phyloP scores from a whole-genome alignment of 2,797 vertebrate species.

The Apogon talboti region DNA sequence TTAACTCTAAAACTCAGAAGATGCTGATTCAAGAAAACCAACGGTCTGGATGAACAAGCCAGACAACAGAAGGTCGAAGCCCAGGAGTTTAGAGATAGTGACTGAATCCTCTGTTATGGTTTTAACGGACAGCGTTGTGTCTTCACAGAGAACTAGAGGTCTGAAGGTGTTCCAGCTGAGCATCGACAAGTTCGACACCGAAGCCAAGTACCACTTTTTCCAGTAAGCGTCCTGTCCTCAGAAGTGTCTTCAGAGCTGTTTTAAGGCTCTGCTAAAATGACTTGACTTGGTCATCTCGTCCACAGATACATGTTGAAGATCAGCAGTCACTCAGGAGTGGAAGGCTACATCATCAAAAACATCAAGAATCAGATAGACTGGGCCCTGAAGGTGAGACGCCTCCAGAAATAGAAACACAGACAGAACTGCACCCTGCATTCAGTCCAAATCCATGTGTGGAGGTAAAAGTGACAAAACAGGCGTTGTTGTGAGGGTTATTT shows the following conservation, averaged over 20 bases:
- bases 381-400: conserved; percentile 87
- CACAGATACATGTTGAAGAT: conserved; percentile 91
- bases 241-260: neutral
- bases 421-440: no score
- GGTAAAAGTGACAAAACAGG: no score
- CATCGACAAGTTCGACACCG: conserved; percentile 90
- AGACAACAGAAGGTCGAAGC: no score
- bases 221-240: conserved; percentile 79
- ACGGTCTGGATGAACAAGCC: no score
- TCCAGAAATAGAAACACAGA: neutral
- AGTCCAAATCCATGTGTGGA: no score
- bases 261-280: neutral
- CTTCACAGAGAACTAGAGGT: conserved; percentile 89
- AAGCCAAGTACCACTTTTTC: conserved; percentile 94
- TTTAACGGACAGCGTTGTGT: no score
- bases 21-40: no score
- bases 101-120: no score
- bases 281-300: conserved; percentile 46
- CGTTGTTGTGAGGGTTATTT: no score
- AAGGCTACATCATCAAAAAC: conserved; percentile 95
- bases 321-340: conserved; percentile 92
- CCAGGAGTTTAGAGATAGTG: no score
- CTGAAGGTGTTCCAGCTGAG: conserved; percentile 91
- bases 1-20: no score
- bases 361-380: conserved; percentile 92